These are phyloP conservation scores for Nebria salina DNA, from an alignment of 2,888 invertebrate species.

Conservation along the genomic window DNA sequence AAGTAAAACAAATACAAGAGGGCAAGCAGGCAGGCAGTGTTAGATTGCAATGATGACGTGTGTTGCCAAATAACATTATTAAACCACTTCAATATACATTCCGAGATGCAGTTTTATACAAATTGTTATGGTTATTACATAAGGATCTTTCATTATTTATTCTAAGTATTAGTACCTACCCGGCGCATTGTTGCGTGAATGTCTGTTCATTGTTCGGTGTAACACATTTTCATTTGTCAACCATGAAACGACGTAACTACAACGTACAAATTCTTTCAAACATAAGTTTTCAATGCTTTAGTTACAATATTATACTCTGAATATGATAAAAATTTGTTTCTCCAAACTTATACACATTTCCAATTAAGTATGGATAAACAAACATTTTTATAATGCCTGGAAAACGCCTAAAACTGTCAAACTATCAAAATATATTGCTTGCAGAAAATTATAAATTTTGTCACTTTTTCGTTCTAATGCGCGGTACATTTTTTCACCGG, in stretches of 20 bases:
- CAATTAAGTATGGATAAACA: too few species aligned
- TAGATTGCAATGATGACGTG: constrained; percentile 46
- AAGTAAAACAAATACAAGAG: constrained; percentile 22
- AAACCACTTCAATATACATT: constrained; percentile 55
- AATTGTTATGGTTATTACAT: constrained; percentile 50
- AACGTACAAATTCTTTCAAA: background rate
- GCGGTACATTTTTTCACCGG: too few species aligned
- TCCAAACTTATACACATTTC: too few species aligned
- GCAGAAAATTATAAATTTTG: too few species aligned
- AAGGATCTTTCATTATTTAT: constrained; percentile 51
- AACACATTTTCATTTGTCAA: background rate
- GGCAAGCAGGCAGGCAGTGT: background rate
- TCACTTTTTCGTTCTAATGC: too few species aligned
- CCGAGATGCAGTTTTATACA: constrained; percentile 53
- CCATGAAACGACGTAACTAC: background rate
- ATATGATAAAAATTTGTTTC: too few species aligned
- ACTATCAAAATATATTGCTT: too few species aligned
- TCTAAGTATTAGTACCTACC: constrained; percentile 22
- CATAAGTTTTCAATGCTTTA: too few species aligned
- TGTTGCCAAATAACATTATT: constrained; percentile 56
- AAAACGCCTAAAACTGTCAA: too few species aligned
- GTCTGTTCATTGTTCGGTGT: background rate
- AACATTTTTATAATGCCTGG: too few species aligned
- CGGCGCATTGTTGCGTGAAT: constrained; percentile 18
- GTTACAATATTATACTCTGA: too few species aligned